Percentiles rank a stretch among this genome's conserved stretches.
phyloP scores from a whole-genome alignment of 2,888 invertebrate genomes.

The Acronicta alni region DNA sequence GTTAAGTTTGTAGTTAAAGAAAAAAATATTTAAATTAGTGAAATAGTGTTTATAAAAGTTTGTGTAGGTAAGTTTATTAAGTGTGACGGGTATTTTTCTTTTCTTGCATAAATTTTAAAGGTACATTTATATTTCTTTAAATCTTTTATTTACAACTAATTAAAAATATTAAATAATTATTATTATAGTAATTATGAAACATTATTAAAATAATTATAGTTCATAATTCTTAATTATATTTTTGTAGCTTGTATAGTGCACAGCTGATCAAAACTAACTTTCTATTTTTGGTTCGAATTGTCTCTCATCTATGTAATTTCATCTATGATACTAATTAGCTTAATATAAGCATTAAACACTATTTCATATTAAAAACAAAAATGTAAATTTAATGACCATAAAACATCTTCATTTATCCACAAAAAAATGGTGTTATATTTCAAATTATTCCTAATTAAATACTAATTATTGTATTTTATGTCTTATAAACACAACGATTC shows the following conservation, averaged over 20 bases:
- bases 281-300: neutral
- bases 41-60: neutral
- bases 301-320: neutral
- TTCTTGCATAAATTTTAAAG: too few relatives aligned
- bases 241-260: too few relatives aligned
- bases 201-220: too few relatives aligned
- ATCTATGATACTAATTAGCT: neutral
- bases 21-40: slow-evolving; percentile 11
- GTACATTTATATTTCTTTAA: too few relatives aligned
- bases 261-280: too few relatives aligned
- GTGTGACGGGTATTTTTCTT: neutral
- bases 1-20: slow-evolving; percentile 20
- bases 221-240: too few relatives aligned
- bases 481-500: neutral
- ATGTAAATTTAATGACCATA: neutral
- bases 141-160: too few relatives aligned
- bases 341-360: neutral
- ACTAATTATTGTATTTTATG: neutral
- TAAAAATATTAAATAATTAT: too few relatives aligned
- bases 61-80: slow-evolving; percentile 24
- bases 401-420: neutral
- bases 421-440: slow-evolving; percentile 11
- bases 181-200: too few relatives aligned
- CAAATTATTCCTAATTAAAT: neutral
- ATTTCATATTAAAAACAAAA: neutral